Base-by-base conservation (phyloP, 2,888 invertebrate genomes). In the Hesperia comma region DNA sequence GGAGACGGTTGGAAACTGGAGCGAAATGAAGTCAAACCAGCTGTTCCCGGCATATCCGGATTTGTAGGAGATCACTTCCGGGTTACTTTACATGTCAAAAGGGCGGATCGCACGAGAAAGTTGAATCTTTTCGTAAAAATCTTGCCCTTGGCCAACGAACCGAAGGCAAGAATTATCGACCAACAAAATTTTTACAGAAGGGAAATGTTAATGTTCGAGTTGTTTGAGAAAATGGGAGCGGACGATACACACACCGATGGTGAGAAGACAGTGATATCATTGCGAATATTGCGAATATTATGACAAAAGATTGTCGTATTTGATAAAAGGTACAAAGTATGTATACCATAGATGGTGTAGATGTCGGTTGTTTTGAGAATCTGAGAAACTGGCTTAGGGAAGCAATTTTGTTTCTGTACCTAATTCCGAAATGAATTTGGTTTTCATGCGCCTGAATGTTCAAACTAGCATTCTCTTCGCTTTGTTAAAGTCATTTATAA, bases 1-100 rank as follows among this genome's bases (percentile, higher is more conserved):
- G 70, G 70, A 10, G 67, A 74, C 15, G 71, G 64, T 0, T 75
- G 75, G 71, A 70, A 76, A 64, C 26, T 80, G 1, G 43, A 79
- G 0, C 74, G 74, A 0, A 70, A 77, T 21, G 75, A 82, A 2
- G 63, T 85, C n/a, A 75, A 61, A 12, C 75, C 82, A 0, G 87
- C 88, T 0, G 67, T 76, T 0, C 78, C 80, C 0, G 90, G 90
- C 0, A 57, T 90, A 0, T 78, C 82, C 0, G 91, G 91, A 0
- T 90, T 86, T 73, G 78, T 91, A 0, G 90, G 86, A 1, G 90
- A 89, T 60, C 90, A 91, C 69, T 75, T 84, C 15, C 76, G 81
- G 17, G 77, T 79, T 2, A 74, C 75, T 0, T 67, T 91, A 0
- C 69, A 74, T 6, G 79, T 86, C 14, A 68, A 72, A 33, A 70